Evolutionary conservation across 2,888 invertebrate species (phyloP), one percentile per base, ranked within the genome.

Genomic region (Trachelus stipa): DNA sequence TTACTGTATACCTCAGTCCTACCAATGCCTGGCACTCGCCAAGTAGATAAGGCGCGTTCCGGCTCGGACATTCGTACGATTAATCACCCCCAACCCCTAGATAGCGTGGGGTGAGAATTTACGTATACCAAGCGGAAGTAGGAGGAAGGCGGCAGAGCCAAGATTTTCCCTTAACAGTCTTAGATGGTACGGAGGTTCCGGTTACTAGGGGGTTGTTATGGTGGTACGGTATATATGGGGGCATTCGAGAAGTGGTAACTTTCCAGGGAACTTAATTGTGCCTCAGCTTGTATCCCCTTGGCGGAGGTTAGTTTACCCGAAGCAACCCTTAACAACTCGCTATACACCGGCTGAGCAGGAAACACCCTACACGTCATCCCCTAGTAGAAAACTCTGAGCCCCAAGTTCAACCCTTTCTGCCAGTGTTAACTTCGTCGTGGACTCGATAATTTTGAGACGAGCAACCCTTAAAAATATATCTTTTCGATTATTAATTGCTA

Each of bases 131-230:
- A 9, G 23, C 23, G 23, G 23, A 23, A 56, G 56, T 23, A 23
- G n/a, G n/a, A 56, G 9, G 23, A 23, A 23, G 9, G 56, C 23
- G 9, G 23, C 56, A 56, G 23, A 56, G 56, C 56, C 56, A 56
- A 56, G 56, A 23, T 23, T 56, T 56, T 56, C 56, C 56, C 56
- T 9, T 56, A 23, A 9, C 1, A 56, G 23, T 56, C 56, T 56
- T 15, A 23, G 56, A 56, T 56, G 74, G 34, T 69, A 56, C 73
- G 34, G 33, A n/a, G 74, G 33, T 69, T 40, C 74, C 76, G 79
- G 68, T 79, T 80, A 79, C 77, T 76, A 79, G 75, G 74, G 76
- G 76, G 80, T 34, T 40, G 40, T 34, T 56, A 56, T 23, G 56
- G 23, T 3, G 23, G 56, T 56, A 23, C 9, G 23, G 2, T 56